Conservation (phyloP, 2,113 vertebrate species). For the Cricetomys ansorgei region DNA sequence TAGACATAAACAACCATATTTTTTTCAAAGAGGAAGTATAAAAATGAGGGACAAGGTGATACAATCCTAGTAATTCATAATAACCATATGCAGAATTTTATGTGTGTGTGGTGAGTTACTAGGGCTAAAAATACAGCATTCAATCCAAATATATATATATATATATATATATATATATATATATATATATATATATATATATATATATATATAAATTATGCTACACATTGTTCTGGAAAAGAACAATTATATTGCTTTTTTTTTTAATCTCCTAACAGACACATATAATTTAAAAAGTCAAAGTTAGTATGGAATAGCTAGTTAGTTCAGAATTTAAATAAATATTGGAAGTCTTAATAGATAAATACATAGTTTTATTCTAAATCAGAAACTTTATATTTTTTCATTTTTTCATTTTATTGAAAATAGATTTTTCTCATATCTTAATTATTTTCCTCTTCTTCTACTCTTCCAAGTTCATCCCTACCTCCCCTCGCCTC, state of each 20-base stretch:
- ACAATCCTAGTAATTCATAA: neutral
- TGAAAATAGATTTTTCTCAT: neutral
- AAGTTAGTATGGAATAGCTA: neutral
- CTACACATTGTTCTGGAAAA: neutral
- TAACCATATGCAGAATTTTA: neutral
- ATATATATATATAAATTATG: neutral
- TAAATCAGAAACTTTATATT: neutral
- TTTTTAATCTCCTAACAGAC: neutral
- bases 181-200: neutral
- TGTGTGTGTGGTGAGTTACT: neutral
- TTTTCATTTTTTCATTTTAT: neutral
- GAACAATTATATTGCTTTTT: neutral
- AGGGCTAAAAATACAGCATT: neutral
- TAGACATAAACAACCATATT: neutral
- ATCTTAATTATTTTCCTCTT: neutral
- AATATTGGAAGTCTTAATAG: neutral
- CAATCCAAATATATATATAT: neutral
- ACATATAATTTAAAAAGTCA: neutral
- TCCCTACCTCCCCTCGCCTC: fast-evolving
- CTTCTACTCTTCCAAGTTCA: neutral
- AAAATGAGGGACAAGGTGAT: neutral
- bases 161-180: too few species aligned
- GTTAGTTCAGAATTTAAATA: neutral
- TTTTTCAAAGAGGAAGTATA: neutral
- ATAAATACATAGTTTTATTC: neutral